Evolutionary conservation across 2,888 invertebrate species (phyloP), one percentile per base, ranked within the genome.

Genomic region (Parochlus steinenii): DNA sequence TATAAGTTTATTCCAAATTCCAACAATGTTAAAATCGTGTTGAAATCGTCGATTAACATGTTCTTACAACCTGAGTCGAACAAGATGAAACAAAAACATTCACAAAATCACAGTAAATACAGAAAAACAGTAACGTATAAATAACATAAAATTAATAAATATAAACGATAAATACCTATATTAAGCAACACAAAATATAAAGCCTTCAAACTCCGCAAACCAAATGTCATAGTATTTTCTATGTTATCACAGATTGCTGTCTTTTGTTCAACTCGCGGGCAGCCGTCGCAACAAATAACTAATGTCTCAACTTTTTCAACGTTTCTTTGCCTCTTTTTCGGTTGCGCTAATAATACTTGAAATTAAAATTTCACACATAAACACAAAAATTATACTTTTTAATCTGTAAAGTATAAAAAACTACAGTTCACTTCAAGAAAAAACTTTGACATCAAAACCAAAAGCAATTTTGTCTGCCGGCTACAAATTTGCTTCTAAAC

Each of bases 181-280:
- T 31, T 20, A 16, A 23, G 6, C 18, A 31, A 31, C 22, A 31
- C 31, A 31, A 31, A 31, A 20, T 31, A 31, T 10, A 31, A 31
- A 14, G 31, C 22, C 23, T 31, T 31, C 12, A 31, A 15, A 11
- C 31, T 23, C 15, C 31, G 11, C 12, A 20, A 14, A 17, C 31
- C 22, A 15, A 31, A 11, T 31, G 23, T 23, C 31, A 31, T 31
- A 12, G n/a, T n/a, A n/a, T n/a, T n/a, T n/a, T n/a, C n/a, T n/a
- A n/a, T n/a, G n/a, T n/a, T n/a, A n/a, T n/a, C n/a, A n/a, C n/a
- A n/a, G n/a, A n/a, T n/a, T n/a, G n/a, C n/a, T n/a, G n/a, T n/a
- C n/a, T n/a, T n/a, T n/a, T n/a, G n/a, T n/a, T n/a, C n/a, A n/a
- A n/a, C n/a, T n/a, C n/a, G n/a, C n/a, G n/a, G n/a, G n/a, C n/a